Conservation (phyloP, 2,113 vertebrate species). For the Nicator chloris region DNA sequence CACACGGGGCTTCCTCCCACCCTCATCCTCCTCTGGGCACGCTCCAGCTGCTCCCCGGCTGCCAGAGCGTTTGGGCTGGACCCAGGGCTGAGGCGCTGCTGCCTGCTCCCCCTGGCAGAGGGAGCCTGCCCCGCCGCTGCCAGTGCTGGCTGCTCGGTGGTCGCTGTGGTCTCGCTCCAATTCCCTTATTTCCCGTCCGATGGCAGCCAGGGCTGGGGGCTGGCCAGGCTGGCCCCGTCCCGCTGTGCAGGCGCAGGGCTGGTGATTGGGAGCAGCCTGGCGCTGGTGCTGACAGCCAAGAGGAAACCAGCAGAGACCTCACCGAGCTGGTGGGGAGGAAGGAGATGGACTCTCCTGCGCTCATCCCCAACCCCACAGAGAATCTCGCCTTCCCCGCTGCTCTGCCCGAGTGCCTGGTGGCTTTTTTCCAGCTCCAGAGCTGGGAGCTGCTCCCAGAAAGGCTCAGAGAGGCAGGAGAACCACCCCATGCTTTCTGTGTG, state of each 20-base stretch:
- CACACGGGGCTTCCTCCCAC: neutral
- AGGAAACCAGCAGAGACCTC: conserved; percentile 18
- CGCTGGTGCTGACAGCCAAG: conserved; percentile 1
- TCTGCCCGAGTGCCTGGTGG: fast-evolving
- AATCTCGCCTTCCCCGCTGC: neutral
- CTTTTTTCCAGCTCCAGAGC: fast-evolving
- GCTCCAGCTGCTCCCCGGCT: neutral
- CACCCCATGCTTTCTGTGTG: neutral
- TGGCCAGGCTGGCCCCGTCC: neutral
- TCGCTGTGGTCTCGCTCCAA: conserved; percentile 1
- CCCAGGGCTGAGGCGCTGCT: neutral
- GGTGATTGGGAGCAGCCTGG: neutral
- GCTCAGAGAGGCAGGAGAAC: neutral
- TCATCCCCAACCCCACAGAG: neutral
- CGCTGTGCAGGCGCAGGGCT: neutral
- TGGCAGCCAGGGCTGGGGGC: conserved; percentile 16
- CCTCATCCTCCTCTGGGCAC: neutral
- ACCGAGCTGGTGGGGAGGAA: neutral
- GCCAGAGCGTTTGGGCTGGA: fast-evolving
- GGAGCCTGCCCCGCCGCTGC: neutral
- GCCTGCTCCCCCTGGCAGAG: neutral
- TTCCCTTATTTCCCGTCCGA: neutral
- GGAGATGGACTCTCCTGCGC: neutral
- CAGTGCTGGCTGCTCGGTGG: neutral
- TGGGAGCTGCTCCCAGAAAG: neutral